Evolutionary conservation across 2,113 vertebrate genomes (phyloP).

Genomic region (Pseudois nayaur): DNA sequence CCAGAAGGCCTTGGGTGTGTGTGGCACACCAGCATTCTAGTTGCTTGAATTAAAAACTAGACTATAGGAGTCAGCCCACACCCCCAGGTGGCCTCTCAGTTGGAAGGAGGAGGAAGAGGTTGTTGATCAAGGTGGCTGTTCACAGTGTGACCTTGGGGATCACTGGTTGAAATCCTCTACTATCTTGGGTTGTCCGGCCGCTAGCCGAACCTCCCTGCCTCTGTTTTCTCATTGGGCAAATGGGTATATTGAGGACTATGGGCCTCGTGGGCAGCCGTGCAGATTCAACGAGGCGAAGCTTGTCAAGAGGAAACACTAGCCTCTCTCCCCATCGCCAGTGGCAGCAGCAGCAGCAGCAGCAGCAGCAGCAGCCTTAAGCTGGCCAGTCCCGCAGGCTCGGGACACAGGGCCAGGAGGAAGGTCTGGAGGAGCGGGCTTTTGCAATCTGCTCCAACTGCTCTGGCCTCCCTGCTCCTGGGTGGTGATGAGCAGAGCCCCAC

Average conservation of each 20-base stretch:
- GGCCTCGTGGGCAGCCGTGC: background rate
- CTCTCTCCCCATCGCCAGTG: accelerated
- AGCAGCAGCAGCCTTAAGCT: background rate
- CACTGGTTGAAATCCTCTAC: background rate
- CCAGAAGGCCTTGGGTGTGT: background rate
- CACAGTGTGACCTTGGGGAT: background rate
- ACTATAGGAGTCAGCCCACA: background rate
- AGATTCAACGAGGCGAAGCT: accelerated
- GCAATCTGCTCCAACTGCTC: background rate
- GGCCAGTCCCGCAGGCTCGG: accelerated
- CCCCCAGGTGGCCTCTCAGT: background rate
- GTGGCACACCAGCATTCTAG: background rate
- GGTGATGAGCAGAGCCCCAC: background rate
- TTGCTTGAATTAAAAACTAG: background rate
- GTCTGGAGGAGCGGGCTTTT: background rate
- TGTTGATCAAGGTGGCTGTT: background rate
- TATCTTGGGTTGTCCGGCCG: background rate
- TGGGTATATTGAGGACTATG: background rate
- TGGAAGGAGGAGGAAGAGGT: background rate
- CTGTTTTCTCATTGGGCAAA: background rate
- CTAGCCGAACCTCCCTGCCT: background rate
- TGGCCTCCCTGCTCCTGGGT: background rate
- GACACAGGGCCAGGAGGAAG: background rate
- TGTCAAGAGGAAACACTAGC: background rate
- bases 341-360: background rate